phyloP scores from a whole-genome alignment of 2,113 vertebrate species.

The Odocoileus virginianus region DNA sequence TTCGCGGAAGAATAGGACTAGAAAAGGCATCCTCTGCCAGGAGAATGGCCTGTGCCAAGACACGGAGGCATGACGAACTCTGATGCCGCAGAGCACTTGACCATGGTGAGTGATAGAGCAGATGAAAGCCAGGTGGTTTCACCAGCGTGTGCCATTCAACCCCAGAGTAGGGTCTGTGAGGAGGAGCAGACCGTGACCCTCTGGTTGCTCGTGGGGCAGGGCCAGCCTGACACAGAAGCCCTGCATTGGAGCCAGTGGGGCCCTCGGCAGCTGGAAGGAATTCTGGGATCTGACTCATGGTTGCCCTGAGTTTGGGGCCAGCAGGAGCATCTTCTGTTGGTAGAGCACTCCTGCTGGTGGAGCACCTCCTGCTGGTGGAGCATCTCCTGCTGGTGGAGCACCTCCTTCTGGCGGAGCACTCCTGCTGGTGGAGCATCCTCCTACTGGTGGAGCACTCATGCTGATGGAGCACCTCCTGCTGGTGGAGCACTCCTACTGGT shows the following conservation, averaged over 20 bases:
- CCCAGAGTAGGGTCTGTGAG: background rate
- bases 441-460: background rate
- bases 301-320: background rate
- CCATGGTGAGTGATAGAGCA: accelerated
- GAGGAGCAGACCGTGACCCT: background rate
- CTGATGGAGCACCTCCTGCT: background rate
- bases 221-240: background rate
- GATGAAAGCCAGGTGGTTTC: background rate
- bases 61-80: background rate
- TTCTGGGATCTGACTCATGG: background rate
- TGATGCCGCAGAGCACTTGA: accelerated
- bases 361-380: background rate
- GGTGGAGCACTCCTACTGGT: background rate
- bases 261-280: background rate
- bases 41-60: background rate
- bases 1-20: background rate
- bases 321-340: background rate
- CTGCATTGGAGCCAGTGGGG: background rate
- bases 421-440: background rate
- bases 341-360: background rate
- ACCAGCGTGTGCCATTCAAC: background rate
- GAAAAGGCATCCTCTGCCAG: background rate
- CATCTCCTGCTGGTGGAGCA: background rate
- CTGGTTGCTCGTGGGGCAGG: background rate
- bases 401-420: background rate